Percentiles rank a stretch among this genome's conserved stretches.
phyloP scores from a whole-genome alignment of 1,140 invertebrate genomes.

The Gryllus bimaculatus region DNA sequence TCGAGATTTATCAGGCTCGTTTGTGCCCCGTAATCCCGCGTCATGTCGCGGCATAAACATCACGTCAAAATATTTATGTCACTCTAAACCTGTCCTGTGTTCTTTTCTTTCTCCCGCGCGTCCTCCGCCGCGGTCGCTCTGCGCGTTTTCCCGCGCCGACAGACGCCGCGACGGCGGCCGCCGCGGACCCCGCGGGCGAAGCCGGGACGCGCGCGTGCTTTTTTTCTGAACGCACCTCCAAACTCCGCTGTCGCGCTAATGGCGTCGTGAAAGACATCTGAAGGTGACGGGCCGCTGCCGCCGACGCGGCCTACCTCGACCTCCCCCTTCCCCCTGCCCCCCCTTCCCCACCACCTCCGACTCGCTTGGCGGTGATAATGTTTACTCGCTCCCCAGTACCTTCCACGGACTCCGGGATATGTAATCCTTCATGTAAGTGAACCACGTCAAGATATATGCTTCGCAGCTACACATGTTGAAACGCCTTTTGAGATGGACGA shows the following conservation, averaged over 20 bases:
- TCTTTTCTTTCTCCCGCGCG: not conserved
- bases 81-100: not conserved
- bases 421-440: not conserved
- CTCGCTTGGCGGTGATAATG: not conserved
- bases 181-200: no score
- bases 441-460: not conserved
- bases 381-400: not conserved
- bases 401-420: not conserved
- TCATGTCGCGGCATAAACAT: not conserved
- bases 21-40: not conserved
- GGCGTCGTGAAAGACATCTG: no score
- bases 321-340: no score
- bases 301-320: not conserved
- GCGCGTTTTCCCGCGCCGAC: no score
- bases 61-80: slow-evolving; percentile 5
- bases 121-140: no score
- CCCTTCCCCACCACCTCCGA: not conserved
- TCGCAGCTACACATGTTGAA: not conserved
- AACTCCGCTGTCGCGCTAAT: no score
- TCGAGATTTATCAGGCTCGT: not conserved
- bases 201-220: no score
- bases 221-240: no score
- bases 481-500: not conserved
- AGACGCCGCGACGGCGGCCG: no score
- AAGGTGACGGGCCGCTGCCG: not conserved